Base-by-base conservation (phyloP, 2,797 vertebrate genomes). In the Siniperca scherzeri region DNA sequence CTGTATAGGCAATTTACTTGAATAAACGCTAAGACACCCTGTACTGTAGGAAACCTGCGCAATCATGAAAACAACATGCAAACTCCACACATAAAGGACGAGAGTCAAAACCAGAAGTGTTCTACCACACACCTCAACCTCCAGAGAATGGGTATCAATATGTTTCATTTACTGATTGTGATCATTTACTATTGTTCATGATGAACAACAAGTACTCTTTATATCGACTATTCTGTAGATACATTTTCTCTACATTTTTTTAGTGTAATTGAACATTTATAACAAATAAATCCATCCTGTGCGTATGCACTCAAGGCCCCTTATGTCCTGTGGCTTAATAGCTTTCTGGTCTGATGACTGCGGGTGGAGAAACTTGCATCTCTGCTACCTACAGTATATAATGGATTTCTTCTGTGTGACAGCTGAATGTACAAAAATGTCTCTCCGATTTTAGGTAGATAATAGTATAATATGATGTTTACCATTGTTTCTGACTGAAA, bases 341-440 rank as follows among this genome's bases (percentile, higher is more conserved):
- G 52, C 27, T 57, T n/a, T 22, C 25, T 62, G 61, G 25, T 71
- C 44, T 36, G 3, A 52, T 52, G 50, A 33, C 2, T 21, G 33
- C 50, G 46, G 71, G 52, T 53, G 66, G 62, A 78, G 40, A 53
- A 59, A 68, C 42, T 5, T 22, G 17, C 25, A n/a, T 65, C 48
- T 55, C 44, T 59, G 44, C n/a, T 1, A 2, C 38, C 5, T 36
- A 40, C 38, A 8, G 8, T 40, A 10, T 30, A 17, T 21, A 46
- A 78, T 75, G 14, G 16, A 38, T 16, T 25, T 74, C 36, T 50
- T 70, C 36, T 60, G 10, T 52, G 7, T 25, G 22, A 74, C 53
- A 67, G 40, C 22, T 60, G 19, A 53, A 53, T 4, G 21, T 40
- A n/a, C 22, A 33, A 1, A 62, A 11, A 3, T 5, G 7, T 22